Base-by-base conservation (phyloP, 2,888 invertebrate species). In the Ephialtes manifestator region DNA sequence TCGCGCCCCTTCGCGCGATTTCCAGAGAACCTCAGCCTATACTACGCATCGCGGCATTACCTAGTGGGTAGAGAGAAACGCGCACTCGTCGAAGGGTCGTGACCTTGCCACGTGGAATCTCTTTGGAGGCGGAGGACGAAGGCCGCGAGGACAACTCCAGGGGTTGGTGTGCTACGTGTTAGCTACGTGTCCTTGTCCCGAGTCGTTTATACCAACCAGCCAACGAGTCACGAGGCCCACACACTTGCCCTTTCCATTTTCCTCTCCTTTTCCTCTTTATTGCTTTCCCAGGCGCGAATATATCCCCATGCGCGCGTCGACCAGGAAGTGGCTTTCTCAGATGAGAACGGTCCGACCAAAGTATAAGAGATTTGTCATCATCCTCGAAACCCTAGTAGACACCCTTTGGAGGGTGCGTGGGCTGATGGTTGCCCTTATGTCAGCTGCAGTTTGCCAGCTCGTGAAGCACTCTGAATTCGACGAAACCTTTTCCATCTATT, bases 41-140 rank as follows among this genome's bases (percentile, higher is more conserved):
- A n/a, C 78, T 79, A 82, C 86, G 83, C 81, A 81, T 60, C 81
- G 63, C 58, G 39, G 67, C 76, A 75, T 75, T 67, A 71, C 55
- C 35, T 48, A 74, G 77, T 58, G 51, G 53, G 55, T n/a, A 43
- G 48, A 63, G 20, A 55, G 63, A 43, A 55, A 35, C 53, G 43
- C 55, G 68, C 35, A 46, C 51, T 67, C 55, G 63, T 65, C 87
- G 87, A 85, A 86, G 90, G 89, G 90, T 91, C 90, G 90, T 87
- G 91, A 92, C 93, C 93, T 93, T 93, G 93, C 89, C 90, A 90
- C 90, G 91, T 91, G 90, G 89, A 89, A 84, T 81, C 83, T 77
- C 72, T 58, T 78, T 75, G 77, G 18, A n/a, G 76, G 31, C 68
- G 67, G 60, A 76, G 83, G 65, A 43, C 82, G 77, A 82, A 68